Evolutionary conservation across 2,888 invertebrate species (phyloP), one percentile per base, ranked within the genome.

Genomic region (Apodemia mormo): DNA sequence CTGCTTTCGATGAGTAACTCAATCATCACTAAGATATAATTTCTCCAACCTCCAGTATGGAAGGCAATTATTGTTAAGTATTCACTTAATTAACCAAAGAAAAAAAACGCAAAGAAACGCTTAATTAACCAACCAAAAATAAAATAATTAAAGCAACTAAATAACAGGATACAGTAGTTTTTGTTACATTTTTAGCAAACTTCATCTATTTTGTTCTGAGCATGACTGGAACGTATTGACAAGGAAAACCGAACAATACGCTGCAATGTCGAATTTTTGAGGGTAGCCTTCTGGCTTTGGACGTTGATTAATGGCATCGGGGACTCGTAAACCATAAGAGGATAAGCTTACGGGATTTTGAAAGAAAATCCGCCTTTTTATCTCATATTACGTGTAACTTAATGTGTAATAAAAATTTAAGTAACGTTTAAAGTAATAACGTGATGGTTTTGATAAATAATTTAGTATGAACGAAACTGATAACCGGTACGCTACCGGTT

Each of bases 181-280:
- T 68, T 65, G 66, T 67, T 66, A 43, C 49, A 67, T 49, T 70
- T 66, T 70, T 69, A 22, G 22, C 43, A 66, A 70, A 69, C 54
- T 69, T 73, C 70, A 72, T 76, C 71, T 68, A 72, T 73, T 72
- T 72, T 66, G 69, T 68, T 74, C 64, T 68, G 69, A 74, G 78
- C 81, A 79, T 82, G 82, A 84, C 80, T 82, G 77, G 76, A 76
- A 72, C 75, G 74, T 75, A 77, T 77, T 78, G 76, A 73, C 76
- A 75, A 71, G 76, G 73, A 78, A 71, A 67, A 69, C 73, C 74
- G 78, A 79, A 83, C 82, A 82, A 81, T 78, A 78, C 78, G 76
- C 77, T 80, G 81, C 82, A 84, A 77, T 74, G 78, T 82, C 84
- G 82, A 88, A 87, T 88, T 89, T 90, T 88, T 69, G 87, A 88